These are phyloP conservation scores for Cnemophilus loriae DNA, from an alignment of 2,113 vertebrate genomes.

Conservation along the genomic window DNA sequence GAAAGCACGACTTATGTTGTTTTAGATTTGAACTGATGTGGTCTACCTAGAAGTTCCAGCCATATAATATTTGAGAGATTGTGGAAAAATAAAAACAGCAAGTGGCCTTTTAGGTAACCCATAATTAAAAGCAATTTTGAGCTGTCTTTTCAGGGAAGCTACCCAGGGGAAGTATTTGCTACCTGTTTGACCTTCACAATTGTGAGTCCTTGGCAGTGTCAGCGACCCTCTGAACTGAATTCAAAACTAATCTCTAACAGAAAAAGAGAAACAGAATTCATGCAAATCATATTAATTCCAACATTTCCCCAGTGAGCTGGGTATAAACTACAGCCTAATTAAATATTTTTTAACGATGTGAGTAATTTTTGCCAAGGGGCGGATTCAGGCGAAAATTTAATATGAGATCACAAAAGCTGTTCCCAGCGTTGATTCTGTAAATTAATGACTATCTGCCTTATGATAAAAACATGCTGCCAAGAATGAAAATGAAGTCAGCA, in stretches of 20 bases:
- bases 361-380: constrained; percentile 96
- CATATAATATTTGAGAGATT: constrained; percentile 57
- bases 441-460: constrained; percentile 94
- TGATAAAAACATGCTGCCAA: constrained; percentile 88
- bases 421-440: constrained; percentile 92
- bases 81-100: constrained; percentile 76
- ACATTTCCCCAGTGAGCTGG: constrained; percentile 87
- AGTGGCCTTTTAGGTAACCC: constrained; percentile 83
- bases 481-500: constrained; percentile 85
- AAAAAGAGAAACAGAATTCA: constrained; percentile 88
- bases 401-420: constrained; percentile 97
- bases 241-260: constrained; percentile 91
- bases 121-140: constrained; percentile 88
- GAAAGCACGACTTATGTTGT: background rate
- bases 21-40: constrained; percentile 43
- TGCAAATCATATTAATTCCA: constrained; percentile 93
- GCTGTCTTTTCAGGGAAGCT: constrained; percentile 79
- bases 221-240: constrained; percentile 87
- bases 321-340: constrained; percentile 96
- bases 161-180: constrained; percentile 81
- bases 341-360: constrained; percentile 98
- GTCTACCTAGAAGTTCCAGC: constrained; percentile 64
- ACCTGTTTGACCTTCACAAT: constrained; percentile 88
- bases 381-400: constrained; percentile 93
- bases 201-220: constrained; percentile 89